These are phyloP conservation scores for Mus musculus DNA, from an alignment of 2,113 vertebrate genomes.

Conservation along the genomic window GRCm39 chr11:45188001-45188500, in stretches of 20 bases:
- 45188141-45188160: slow-evolving; percentile 26
- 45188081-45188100: neutral
- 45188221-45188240: neutral
- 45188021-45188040: slow-evolving; percentile 78
- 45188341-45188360: slow-evolving; percentile 48
- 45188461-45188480: neutral
- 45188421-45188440: neutral
- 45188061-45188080: slow-evolving; percentile 40
- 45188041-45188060: slow-evolving; percentile 37
- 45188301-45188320: slow-evolving; percentile 38
- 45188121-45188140: slow-evolving; percentile 55
- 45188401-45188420: neutral
- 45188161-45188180: slow-evolving; percentile 40
- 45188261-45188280: slow-evolving; percentile 44
- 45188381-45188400: neutral
- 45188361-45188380: neutral
- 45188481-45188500: neutral
- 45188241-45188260: slow-evolving; percentile 28
- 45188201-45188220: slow-evolving; percentile 8
- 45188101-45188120: neutral
- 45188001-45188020: slow-evolving; percentile 83
- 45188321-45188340: slow-evolving; percentile 60
- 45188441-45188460: neutral
- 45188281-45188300: slow-evolving; percentile 4
- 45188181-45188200: slow-evolving; percentile 27